Base-by-base conservation (phyloP, 1,140 invertebrate species). In the Adelges cooleyi region DNA sequence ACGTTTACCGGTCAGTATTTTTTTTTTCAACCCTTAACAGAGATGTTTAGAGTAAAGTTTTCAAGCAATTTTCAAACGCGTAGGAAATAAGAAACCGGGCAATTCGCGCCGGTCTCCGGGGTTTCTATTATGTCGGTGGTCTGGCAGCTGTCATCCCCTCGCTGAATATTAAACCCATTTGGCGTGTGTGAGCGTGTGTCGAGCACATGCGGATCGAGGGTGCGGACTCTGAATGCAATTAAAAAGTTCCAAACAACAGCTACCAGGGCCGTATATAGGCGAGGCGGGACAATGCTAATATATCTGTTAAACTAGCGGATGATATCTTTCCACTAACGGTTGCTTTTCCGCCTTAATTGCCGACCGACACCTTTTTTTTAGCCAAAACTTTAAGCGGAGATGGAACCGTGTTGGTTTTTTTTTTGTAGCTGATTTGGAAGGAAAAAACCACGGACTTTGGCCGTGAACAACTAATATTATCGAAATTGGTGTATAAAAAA, bases 191-290 rank as follows among this genome's bases (percentile, higher is more conserved):
- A 38, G n/a, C 11, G 13, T 20, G 22, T 42, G 40, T 8, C 4
- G 9, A 10, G 52, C 27, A 23, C 20, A 38, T 20, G n/a, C 29
- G 13, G n/a, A 23, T 13, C 13, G n/a, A 40, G 20, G 20, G 33
- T 13, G 11, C 20, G 9, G 4, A 3, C 10, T 10, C 18, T 9
- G 17, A 33, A 8, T 38, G 36, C 38, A 54, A 54, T 54, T 54
- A 54, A 54, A 54, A 54, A 54, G 52, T 54, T 54, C 22, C 20
- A 40, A n/a, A n/a, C n/a, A n/a, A n/a, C n/a, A n/a, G n/a, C n/a
- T n/a, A n/a, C n/a, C n/a, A n/a, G n/a, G n/a, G n/a, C 20, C 20
- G 36, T 38, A 22, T 54, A 38, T 29, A 54, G 18, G 40, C 52
- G 17, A 40, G 27, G 40, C 17, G 27, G 25, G 36, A 40, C 29